phyloP scores from a whole-genome alignment of 2,113 vertebrate species.

The Orthochromis indermauri region DNA sequence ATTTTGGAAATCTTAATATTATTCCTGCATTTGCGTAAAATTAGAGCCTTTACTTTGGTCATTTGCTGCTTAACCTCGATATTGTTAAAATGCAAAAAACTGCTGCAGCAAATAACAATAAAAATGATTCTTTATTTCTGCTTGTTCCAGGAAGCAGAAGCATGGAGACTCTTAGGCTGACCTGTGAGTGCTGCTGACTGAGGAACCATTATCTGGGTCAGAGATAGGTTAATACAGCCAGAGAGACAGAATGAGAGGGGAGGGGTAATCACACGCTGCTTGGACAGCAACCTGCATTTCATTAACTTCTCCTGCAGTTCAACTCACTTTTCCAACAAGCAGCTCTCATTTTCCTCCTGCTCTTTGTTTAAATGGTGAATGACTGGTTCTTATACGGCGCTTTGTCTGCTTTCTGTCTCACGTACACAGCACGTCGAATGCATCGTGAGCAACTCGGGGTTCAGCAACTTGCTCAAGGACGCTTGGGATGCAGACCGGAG shows the following conservation, averaged over 20 bases:
- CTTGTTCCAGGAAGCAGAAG: slow-evolving; percentile 34
- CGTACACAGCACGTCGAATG: neutral
- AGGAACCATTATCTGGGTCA: slow-evolving; percentile 54
- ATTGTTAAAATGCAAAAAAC: neutral
- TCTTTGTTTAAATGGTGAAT: neutral
- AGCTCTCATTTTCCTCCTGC: neutral
- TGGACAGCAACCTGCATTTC: neutral
- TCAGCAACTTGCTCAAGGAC: neutral
- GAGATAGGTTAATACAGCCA: slow-evolving; percentile 32
- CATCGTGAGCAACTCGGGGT: neutral
- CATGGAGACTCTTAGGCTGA: slow-evolving; percentile 33
- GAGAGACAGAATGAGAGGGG: neutral
- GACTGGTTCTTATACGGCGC: fast-evolving
- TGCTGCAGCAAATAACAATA: neutral
- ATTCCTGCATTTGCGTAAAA: neutral
- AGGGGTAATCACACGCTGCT: neutral
- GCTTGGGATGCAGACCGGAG: neutral
- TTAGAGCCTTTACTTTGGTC: neutral
- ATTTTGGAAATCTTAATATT: neutral
- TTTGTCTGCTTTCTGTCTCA: neutral
- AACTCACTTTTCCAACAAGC: neutral
- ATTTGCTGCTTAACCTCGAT: neutral
- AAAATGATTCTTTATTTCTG: neutral
- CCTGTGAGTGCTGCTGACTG: slow-evolving; percentile 43
- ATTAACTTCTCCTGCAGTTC: neutral